Conservation (phyloP, 1,140 invertebrate genomes). For the Neodiprion fabricii region DNA sequence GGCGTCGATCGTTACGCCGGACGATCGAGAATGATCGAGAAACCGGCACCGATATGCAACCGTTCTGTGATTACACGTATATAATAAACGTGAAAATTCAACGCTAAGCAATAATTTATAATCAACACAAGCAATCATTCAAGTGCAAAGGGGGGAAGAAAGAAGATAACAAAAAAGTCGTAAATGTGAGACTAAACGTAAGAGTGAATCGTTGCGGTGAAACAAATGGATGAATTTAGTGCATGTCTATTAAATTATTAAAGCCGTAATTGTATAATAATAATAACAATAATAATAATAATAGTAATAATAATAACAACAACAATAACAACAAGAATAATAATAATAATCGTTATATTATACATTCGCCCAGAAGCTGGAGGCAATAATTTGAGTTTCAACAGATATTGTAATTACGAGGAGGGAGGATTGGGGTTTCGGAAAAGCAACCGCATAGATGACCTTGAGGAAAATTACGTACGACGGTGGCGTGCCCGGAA, state of each 20-base stretch:
- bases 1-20: background rate
- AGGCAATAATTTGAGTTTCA: background rate
- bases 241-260: too few species aligned
- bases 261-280: too few species aligned
- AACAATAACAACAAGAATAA: constrained; percentile 1
- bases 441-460: background rate
- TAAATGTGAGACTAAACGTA: too few species aligned
- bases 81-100: background rate
- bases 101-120: background rate
- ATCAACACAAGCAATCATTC: background rate
- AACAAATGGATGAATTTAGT: too few species aligned
- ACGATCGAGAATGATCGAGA: background rate
- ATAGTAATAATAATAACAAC: background rate
- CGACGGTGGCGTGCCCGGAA: background rate
- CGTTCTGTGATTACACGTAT: background rate
- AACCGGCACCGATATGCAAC: background rate
- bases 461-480: background rate
- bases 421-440: too few species aligned
- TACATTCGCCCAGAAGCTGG: background rate
- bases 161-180: background rate
- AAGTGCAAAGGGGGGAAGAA: background rate
- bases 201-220: too few species aligned
- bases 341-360: background rate
- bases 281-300: background rate
- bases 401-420: background rate